Conservation (phyloP, 2,888 invertebrate species). For the Archips crataeganus region DNA sequence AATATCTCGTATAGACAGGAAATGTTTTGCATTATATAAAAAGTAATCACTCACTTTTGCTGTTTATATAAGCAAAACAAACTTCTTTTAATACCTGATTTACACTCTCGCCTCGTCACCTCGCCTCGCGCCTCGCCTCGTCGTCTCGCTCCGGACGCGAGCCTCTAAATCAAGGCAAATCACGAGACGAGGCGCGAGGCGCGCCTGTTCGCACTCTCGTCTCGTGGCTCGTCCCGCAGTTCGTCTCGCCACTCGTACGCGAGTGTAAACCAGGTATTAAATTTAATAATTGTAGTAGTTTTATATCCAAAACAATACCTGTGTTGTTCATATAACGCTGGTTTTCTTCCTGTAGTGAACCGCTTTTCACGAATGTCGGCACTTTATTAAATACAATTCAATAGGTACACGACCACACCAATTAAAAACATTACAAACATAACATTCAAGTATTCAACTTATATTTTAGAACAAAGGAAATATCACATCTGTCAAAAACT, state of each 20-base stretch:
- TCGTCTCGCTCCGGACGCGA: too few species aligned
- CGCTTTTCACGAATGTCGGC: neutral
- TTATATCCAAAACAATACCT: neutral
- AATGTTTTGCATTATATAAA: too few species aligned
- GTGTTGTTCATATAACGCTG: neutral
- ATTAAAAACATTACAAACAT: neutral
- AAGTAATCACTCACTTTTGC: too few species aligned
- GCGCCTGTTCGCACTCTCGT: too few species aligned
- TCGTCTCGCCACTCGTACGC: too few species aligned
- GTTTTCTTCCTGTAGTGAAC: neutral
- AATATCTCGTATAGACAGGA: too few species aligned
- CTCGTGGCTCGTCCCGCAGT: too few species aligned
- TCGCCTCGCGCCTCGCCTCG: too few species aligned
- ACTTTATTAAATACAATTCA: neutral
- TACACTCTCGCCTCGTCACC: too few species aligned
- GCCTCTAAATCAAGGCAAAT: too few species aligned
- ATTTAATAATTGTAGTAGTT: neutral
- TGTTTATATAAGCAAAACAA: neutral
- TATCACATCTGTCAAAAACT: slow-evolving; percentile 4
- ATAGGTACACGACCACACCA: neutral
- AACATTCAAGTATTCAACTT: neutral
- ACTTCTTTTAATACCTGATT: neutral
- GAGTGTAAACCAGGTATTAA: too few species aligned
- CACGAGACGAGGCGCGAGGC: too few species aligned
- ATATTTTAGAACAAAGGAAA: slow-evolving; percentile 8